A percentile compares a stretch with the other conserved stretches of the same genome.
Evolutionary conservation across 2,888 invertebrate genomes (phyloP).

Genomic region (Heliconius charithonia): DNA sequence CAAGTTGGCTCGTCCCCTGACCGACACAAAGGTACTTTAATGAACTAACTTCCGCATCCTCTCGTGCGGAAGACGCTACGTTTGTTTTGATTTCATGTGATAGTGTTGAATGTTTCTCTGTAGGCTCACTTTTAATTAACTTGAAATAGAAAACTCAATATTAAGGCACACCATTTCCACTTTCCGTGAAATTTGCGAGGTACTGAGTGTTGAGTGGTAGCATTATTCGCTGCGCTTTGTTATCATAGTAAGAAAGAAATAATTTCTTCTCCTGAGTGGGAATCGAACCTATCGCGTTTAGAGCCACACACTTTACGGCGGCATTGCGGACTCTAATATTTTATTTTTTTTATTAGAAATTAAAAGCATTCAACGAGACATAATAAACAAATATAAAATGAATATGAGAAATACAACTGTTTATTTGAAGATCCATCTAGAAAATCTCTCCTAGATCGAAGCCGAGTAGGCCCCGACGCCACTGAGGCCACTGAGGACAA

Average conservation of each 20-base stretch:
- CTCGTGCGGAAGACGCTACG: slow-evolving; percentile 15
- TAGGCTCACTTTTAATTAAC: not conserved
- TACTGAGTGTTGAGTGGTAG: too few relatives aligned
- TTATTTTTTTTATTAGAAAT: too few relatives aligned
- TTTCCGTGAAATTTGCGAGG: too few relatives aligned
- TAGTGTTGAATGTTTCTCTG: not conserved
- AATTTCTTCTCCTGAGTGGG: too few relatives aligned
- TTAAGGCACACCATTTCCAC: not conserved
- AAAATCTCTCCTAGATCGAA: not conserved
- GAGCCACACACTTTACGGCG: too few relatives aligned
- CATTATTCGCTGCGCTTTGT: too few relatives aligned
- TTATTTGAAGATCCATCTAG: not conserved
- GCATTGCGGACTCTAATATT: too few relatives aligned
- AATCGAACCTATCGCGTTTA: too few relatives aligned
- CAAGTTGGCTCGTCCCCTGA: slow-evolving; percentile 30
- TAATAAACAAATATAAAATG: too few relatives aligned
- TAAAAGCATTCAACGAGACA: too few relatives aligned
- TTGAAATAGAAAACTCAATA: not conserved
- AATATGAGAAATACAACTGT: not conserved
- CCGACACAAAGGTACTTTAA: slow-evolving; percentile 42
- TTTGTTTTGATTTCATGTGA: not conserved
- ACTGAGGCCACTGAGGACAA: not conserved
- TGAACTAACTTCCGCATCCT: slow-evolving; percentile 38
- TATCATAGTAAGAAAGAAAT: too few relatives aligned
- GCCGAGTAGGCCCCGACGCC: not conserved